Evolutionary conservation across 1,140 invertebrate species (phyloP), one percentile per base, ranked within the genome.

Genomic region (Saccostrea glomerata): DNA sequence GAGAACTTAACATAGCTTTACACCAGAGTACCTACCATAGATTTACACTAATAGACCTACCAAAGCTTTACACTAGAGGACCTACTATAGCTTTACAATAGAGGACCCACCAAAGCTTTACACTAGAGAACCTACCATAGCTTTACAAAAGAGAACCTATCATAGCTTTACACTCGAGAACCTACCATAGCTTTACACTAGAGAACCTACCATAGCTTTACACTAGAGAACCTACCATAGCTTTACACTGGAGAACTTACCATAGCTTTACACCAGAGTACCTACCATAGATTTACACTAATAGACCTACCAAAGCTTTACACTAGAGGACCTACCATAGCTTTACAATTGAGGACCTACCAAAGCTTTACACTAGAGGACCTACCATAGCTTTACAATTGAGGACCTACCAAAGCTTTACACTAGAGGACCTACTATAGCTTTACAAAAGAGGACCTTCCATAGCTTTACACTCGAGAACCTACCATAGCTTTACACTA

Each of bases 141-240:
- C 5, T 5, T 47, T 47, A 9, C 47, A 47, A 1, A 1, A 60
- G 20, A 17, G 20, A 0, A 60, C 58, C 11, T 47, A 47, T 5
- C 47, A 47, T 47, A 6, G 47, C 47, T 47, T 47, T 47, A 47
- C 47, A 47, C 47, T 47, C 0, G 47, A 47, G 23, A 40, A 92
- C 91, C 92, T 92, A 96, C 95, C 90, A 97, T 98, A n/a, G 97
- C 96, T 92, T 97, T 96, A 94, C 98, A 99, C 98, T 98, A 99
- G 73, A 99, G 2, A 0, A 36, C 30, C 30, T 47, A 7, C 0
- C 47, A 47, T 7, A 47, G 9, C 47, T 47, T 47, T 47, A 63
- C 47, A 47, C 47, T 5, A 7, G 47, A 47, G 5, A 6, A 47
- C 9, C 5, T 47, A 47, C 47, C 47, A 55, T n/a, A 58, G 70